Percentiles rank a stretch among this genome's conserved stretches.
Evolutionary conservation across 2,888 invertebrate species (phyloP).

Genomic region (Melanotus villosus): DNA sequence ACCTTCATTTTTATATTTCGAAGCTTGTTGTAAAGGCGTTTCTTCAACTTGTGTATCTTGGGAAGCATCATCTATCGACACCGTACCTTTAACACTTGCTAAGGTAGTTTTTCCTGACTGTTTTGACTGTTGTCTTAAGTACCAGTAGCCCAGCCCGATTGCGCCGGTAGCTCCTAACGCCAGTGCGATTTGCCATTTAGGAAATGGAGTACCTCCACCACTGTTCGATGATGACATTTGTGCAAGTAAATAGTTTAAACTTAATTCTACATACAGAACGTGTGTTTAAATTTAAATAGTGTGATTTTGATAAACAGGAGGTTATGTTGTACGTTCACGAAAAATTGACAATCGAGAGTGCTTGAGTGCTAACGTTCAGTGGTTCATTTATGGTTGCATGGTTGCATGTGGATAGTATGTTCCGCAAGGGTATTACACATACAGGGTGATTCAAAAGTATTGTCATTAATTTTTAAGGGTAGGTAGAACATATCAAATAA

Average conservation of each 20-base stretch:
- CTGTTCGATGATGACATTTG: conserved; percentile 55
- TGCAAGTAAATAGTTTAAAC: neutral
- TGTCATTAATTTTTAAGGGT: no score
- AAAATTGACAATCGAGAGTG: neutral
- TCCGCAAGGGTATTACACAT: neutral
- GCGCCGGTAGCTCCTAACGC: conserved; percentile 87
- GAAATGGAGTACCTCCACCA: conserved; percentile 67
- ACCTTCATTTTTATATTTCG: conserved; percentile 88
- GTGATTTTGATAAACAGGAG: conserved; percentile 1
- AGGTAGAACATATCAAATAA: no score
- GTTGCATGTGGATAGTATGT: neutral
- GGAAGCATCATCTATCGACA: conserved; percentile 54
- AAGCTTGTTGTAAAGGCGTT: conserved; percentile 81
- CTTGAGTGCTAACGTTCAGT: neutral
- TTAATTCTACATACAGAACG: conserved; percentile 33
- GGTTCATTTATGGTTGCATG: no score
- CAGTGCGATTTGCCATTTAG: conserved; percentile 91
- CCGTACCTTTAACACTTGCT: conserved; percentile 44
- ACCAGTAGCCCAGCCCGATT: conserved; percentile 84
- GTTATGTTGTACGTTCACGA: conserved; percentile 11
- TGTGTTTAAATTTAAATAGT: neutral
- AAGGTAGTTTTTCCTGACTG: conserved; percentile 65
- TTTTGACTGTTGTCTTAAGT: conserved; percentile 75
- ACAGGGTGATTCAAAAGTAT: no score
- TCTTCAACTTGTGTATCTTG: conserved; percentile 59